Conservation (phyloP, 2,888 invertebrate genomes). For the Gari tellinella region DNA sequence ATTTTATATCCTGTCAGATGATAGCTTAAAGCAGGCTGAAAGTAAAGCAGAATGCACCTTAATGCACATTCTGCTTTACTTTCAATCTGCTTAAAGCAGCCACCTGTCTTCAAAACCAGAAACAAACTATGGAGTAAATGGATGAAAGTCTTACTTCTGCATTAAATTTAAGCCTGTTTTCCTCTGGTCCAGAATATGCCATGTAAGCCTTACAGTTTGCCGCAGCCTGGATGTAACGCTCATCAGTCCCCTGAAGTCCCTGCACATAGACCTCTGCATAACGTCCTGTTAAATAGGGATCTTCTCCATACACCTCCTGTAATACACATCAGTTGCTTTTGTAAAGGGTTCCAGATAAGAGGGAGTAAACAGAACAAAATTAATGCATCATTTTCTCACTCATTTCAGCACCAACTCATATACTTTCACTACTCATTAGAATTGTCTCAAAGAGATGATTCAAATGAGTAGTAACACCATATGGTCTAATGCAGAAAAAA, state of each 20-base stretch:
- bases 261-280: slow-evolving; percentile 72
- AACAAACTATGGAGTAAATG: neutral
- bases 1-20: too few relatives aligned
- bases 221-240: slow-evolving; percentile 76
- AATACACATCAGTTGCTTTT: too few relatives aligned
- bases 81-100: neutral
- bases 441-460: too few relatives aligned
- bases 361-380: too few relatives aligned
- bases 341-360: too few relatives aligned
- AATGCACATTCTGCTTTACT: neutral
- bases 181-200: slow-evolving; percentile 80
- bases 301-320: slow-evolving; percentile 47
- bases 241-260: slow-evolving; percentile 80
- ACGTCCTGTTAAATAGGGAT: slow-evolving; percentile 66
- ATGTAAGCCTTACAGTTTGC: slow-evolving; percentile 82
- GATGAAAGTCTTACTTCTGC: slow-evolving; percentile 8
- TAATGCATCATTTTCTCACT: too few relatives aligned
- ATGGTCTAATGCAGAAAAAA: too few relatives aligned
- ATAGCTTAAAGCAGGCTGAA: too few relatives aligned
- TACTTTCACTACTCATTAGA: too few relatives aligned
- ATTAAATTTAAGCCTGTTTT: slow-evolving; percentile 60
- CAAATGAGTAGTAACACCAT: too few relatives aligned
- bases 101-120: neutral
- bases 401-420: too few relatives aligned
- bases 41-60: neutral